Evolutionary conservation across 2,113 vertebrate genomes (phyloP), one percentile per base, ranked within the genome.

Genomic region (Callopanchax toddi): DNA sequence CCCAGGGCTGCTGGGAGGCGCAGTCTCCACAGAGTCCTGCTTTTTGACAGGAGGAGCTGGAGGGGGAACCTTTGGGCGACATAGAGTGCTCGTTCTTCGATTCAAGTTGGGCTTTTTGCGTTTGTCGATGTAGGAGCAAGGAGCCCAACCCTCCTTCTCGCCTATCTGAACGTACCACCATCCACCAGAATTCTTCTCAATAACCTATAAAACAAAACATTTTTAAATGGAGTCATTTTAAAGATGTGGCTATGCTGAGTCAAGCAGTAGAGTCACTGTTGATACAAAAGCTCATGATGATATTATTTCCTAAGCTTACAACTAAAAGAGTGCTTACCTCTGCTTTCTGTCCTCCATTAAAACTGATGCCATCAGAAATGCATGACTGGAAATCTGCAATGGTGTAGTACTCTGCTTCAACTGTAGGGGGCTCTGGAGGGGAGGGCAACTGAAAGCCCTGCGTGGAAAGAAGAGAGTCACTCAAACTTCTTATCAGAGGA

Each of bases 131-230:
- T 97, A 99, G n/a, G 97, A 98, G 1, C 95, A 97, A 4, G 98
- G 97, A 80, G 98, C 98, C 98, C 98, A 99, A 65, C 98, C 98
- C 81, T 99, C 98, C 76, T 94, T 95, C 54, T 98, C 96, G 43
- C 98, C 98, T 22, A 99, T 99, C 79, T 98, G 96, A 71, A 99
- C 97, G 0, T 99, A 99, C 98, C 98, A 99, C 98, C 98, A 99
- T 40, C 98, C 98, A 1, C 96, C 96, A 5, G 96, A 97, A 86
- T 99, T 99, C 89, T 99, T 99, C 83, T 99, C 98, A 26, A 99
- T 98, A 50, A 99, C 98, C 98, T 99, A 76, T 50, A 85, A 71
- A 42, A 59, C 11, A 20, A 25, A 46, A 7, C 18, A 60, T 20
- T 8, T 46, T 46, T 40, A n/a, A 23, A 11, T 29, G 0, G 26